Evolutionary conservation across 2,888 invertebrate genomes (phyloP).

Genomic region (Dryomyza anilis): DNA sequence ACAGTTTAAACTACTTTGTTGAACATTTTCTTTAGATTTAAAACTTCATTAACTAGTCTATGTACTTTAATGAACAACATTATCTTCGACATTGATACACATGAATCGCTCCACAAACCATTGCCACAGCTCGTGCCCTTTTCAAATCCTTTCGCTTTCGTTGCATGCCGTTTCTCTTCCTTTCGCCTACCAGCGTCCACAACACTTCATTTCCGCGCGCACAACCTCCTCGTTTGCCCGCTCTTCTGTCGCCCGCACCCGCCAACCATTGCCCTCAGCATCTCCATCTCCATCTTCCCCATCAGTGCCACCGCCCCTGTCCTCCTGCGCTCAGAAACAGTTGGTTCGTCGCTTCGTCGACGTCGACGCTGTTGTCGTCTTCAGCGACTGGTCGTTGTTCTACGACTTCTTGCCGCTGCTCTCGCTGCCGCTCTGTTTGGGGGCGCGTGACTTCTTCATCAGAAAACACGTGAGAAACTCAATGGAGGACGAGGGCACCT

Average conservation of each 20-base stretch:
- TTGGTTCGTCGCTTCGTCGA: slow-evolving; percentile 28
- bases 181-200: background rate
- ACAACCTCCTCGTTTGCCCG: background rate
- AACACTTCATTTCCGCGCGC: background rate
- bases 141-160: too few relatives aligned
- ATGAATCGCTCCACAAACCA: background rate
- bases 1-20: too few relatives aligned
- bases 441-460: slow-evolving; percentile 53
- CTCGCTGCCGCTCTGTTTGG: slow-evolving; percentile 37
- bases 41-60: too few relatives aligned
- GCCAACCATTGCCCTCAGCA: background rate
- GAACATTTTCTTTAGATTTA: too few relatives aligned
- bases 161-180: background rate
- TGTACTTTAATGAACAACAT: too few relatives aligned
- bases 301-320: background rate
- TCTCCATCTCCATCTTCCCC: background rate
- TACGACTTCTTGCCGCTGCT: slow-evolving; percentile 48
- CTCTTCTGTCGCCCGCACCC: background rate
- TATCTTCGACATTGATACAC: too few relatives aligned
- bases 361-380: slow-evolving; percentile 39
- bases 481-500: slow-evolving; percentile 53
- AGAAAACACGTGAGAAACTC: slow-evolving; percentile 58
- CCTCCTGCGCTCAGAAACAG: slow-evolving; percentile 3
- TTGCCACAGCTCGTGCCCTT: background rate
- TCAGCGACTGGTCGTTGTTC: slow-evolving; percentile 40